phyloP scores from a whole-genome alignment of 2,113 vertebrate genomes.

The Potamarius usumacintae region DNA sequence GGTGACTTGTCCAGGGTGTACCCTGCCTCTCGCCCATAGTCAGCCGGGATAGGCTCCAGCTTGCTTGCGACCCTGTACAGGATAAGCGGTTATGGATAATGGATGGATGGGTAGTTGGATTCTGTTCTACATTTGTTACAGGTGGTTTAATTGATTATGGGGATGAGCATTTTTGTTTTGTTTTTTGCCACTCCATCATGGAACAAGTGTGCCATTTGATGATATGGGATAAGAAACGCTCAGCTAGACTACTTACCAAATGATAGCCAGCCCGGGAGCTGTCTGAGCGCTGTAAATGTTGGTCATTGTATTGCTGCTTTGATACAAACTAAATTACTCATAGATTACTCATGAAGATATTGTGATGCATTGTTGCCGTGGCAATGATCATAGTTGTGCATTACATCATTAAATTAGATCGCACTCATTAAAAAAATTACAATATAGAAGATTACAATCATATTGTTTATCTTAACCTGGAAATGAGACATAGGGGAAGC shows the following conservation, averaged over 20 bases:
- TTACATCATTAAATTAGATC: slow-evolving; percentile 14
- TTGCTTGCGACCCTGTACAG: too few species aligned
- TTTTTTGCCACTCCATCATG: too few species aligned
- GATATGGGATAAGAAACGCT: background rate
- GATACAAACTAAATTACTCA: slow-evolving; percentile 11
- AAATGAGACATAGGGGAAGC: too few species aligned
- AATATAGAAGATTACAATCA: background rate
- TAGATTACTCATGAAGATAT: background rate
- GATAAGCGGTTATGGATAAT: too few species aligned
- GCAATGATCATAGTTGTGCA: background rate
- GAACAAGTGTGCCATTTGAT: slow-evolving; percentile 4
- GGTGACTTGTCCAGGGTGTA: too few species aligned
- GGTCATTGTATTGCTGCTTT: slow-evolving; percentile 9
- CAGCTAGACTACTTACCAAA: background rate
- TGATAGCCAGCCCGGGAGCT: slow-evolving; percentile 8
- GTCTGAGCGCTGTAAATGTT: background rate
- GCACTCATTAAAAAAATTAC: background rate
- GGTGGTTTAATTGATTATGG: too few species aligned
- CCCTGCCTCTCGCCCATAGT: too few species aligned
- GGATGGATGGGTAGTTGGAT: too few species aligned
- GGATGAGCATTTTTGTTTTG: too few species aligned
- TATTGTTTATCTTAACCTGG: background rate
- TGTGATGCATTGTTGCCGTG: background rate
- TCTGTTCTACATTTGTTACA: too few species aligned
- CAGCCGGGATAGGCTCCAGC: too few species aligned